Conservation (phyloP, 1,140 invertebrate species). For the Rhagoletis zephyria region DNA sequence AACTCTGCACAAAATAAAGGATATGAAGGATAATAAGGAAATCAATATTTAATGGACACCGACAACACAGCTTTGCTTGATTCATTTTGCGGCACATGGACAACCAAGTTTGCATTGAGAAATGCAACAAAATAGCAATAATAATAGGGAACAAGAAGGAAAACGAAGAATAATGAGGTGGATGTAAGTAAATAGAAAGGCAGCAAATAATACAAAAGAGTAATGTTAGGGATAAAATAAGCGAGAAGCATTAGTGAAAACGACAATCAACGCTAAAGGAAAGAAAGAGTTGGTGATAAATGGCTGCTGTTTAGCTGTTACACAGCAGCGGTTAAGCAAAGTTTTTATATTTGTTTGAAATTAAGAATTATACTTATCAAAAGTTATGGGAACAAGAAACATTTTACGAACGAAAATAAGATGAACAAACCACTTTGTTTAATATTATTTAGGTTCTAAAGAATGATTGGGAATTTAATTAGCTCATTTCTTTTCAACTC, state of each 20-base stretch:
- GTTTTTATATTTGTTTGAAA: too few species aligned
- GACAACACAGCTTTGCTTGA: constrained; percentile 12
- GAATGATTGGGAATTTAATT: too few species aligned
- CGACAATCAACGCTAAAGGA: background rate
- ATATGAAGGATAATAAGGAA: constrained; percentile 42
- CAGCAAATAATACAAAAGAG: background rate
- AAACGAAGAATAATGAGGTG: background rate
- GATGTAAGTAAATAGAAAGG: too few species aligned
- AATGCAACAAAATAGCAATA: background rate
- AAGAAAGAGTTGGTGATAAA: background rate
- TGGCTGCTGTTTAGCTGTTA: background rate
- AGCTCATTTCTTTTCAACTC: too few species aligned
- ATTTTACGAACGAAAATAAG: too few species aligned
- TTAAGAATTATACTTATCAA: too few species aligned
- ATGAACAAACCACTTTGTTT: too few species aligned
- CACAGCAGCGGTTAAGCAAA: background rate
- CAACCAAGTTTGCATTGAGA: background rate
- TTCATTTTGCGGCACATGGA: background rate
- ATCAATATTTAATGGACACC: constrained; percentile 47
- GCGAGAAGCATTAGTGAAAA: background rate
- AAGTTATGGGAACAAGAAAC: too few species aligned
- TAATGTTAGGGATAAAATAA: background rate
- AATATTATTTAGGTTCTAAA: too few species aligned
- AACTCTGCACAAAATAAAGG: background rate
- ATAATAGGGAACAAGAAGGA: background rate